These are phyloP conservation scores for Todiramphus saurophagus DNA, from an alignment of 2,113 vertebrate species.

Conservation along the genomic window DNA sequence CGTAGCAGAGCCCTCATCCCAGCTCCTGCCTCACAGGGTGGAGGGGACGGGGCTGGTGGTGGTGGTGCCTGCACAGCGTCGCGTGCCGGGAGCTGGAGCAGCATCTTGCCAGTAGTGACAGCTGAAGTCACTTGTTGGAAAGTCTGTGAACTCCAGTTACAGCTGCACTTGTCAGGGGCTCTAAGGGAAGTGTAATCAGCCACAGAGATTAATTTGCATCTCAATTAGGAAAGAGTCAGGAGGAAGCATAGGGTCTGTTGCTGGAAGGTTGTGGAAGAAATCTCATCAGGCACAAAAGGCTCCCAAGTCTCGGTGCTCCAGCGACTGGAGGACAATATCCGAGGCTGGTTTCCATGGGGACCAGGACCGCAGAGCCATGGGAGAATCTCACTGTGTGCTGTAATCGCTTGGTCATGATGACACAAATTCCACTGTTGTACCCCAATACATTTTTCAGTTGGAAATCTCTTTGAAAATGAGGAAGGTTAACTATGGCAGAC, in stretches of 20 bases:
- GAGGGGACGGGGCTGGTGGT: not conserved
- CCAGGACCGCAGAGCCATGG: conserved; percentile 73
- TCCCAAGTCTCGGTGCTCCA: conserved; percentile 78
- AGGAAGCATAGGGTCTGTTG: conserved; percentile 80
- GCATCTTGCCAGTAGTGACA: conserved; percentile 68
- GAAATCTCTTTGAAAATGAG: conserved; percentile 33
- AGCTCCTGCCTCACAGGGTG: not conserved
- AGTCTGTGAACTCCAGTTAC: conserved; percentile 86
- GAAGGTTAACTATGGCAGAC: not conserved
- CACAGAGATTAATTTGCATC: conserved; percentile 95
- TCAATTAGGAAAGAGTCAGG: conserved; percentile 87
- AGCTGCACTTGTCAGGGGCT: conserved; percentile 94
- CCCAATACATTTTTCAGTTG: conserved; percentile 58
- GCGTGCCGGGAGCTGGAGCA: conserved; percentile 14
- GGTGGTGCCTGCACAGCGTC: not conserved
- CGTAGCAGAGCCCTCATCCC: not conserved
- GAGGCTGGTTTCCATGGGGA: conserved; percentile 89
- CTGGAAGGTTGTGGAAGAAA: conserved; percentile 84
- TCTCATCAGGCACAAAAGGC: conserved; percentile 85
- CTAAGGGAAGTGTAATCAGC: conserved; percentile 93
- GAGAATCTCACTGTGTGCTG: conserved; percentile 72
- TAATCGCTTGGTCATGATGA: conserved; percentile 76
- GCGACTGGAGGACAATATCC: conserved; percentile 80
- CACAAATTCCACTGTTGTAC: conserved; percentile 73
- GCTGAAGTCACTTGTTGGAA: conserved; percentile 84